Evolutionary conservation across 2,797 vertebrate species (phyloP).

Genomic region (Chelonia mydas): DNA sequence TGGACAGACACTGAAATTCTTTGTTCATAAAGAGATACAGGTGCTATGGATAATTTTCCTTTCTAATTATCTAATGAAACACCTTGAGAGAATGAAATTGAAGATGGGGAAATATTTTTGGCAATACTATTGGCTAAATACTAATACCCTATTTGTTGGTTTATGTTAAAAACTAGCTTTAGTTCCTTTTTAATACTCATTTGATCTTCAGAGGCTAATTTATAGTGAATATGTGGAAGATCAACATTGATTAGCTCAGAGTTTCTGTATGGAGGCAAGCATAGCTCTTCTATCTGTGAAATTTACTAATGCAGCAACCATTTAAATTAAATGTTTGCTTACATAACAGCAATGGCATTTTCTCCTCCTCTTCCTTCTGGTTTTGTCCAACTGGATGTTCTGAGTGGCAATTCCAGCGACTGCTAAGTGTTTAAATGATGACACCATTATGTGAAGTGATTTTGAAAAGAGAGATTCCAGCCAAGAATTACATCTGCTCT

Average conservation of each 20-base stretch:
- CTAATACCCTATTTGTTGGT: neutral
- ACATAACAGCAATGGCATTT: constrained; percentile 68
- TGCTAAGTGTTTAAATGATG: constrained; percentile 98
- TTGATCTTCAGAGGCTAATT: constrained; percentile 51
- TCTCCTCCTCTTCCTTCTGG: constrained; percentile 74
- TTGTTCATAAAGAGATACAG: constrained; percentile 55
- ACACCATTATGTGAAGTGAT: constrained; percentile 97
- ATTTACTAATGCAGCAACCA: constrained; percentile 63
- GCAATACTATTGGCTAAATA: neutral
- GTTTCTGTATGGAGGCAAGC: constrained; percentile 23
- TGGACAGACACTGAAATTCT: constrained; percentile 59
- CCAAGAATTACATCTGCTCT: constrained; percentile 90
- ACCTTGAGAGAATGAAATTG: neutral
- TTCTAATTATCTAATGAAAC: constrained; percentile 16
- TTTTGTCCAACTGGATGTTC: constrained; percentile 78
- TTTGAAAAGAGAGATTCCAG: constrained; percentile 95
- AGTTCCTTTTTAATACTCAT: constrained; percentile 34
- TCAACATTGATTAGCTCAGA: constrained; percentile 62
- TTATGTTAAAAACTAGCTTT: constrained; percentile 21
- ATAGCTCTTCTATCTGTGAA: constrained; percentile 52
- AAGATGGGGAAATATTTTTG: neutral
- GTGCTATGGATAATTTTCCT: constrained; percentile 25
- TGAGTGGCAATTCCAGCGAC: constrained; percentile 88
- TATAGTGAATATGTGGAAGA: constrained; percentile 35
- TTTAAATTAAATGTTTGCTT: constrained; percentile 82